Base-by-base conservation (phyloP, 2,888 invertebrate genomes). In the Metalampra italica region DNA sequence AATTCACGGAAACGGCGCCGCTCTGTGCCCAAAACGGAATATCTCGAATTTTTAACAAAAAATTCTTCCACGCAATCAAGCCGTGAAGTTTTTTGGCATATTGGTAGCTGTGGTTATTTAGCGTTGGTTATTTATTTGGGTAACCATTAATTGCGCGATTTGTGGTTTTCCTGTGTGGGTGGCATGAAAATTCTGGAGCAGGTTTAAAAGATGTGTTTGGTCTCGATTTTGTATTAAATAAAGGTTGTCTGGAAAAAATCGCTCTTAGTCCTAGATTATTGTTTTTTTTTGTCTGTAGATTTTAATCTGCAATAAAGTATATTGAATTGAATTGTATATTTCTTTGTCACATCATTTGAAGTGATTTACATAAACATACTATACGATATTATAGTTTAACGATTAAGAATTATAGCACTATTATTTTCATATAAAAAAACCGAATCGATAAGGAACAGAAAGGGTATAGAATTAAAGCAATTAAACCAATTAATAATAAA, bases 51-150 rank as follows among this genome's bases (percentile, higher is more conserved):
- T 42, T 30, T n/a, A 11, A 14, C 29, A 41, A 41, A 41, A 41
- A 34, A 34, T 34, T 9, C 7, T 34, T 36, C n/a, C 36, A 36
- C 2, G 36, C 36, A 36, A 36, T 36, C 36, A 36, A 9, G n/a
- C 36, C 42, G 29, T 42, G 8, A 42, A 29, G 40, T 44, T 44
- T 44, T 44, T 36, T 36, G 34, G 44, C 36, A 44, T 15, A 44
- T n/a, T n/a, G n/a, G n/a, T 44, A 22, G 15, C 44, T 44, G 15
- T 22, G 42, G 44, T 22, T 36, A 44, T 44, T 44, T 44, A 36
- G 14, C 8, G 34, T 34, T 22, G 9, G 22, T 36, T 36, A 36
- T 44, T 36, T 44, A 36, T 44, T 36, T 15, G 44, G 44, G 14
- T 44, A 9, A 44, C 44, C 44, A 15, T 36, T 36, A 22, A 44